Conservation (phyloP, 2,888 invertebrate species). For the Halictus ligatus region DNA sequence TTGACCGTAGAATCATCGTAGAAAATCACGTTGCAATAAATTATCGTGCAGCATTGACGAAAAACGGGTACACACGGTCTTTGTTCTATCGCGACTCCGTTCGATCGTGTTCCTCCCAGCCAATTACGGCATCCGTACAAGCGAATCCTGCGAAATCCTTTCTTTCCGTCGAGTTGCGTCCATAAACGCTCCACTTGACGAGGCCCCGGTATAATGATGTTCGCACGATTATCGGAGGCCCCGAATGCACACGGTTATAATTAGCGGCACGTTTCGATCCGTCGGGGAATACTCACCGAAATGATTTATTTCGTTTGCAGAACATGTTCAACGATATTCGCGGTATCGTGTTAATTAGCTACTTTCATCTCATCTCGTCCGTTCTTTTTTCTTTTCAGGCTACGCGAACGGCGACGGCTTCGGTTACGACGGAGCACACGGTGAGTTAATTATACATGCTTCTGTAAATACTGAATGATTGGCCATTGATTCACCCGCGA, state of each 20-base stretch:
- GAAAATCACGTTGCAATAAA: background rate
- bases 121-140: background rate
- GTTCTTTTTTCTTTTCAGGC: conserved; percentile 49
- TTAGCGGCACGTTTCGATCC: conserved; percentile 9
- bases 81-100: background rate
- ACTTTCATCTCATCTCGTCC: background rate
- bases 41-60: background rate
- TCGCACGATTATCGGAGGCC: conserved; percentile 11
- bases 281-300: background rate
- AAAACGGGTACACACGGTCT: background rate
- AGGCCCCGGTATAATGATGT: background rate
- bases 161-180: background rate
- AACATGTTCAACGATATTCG: background rate
- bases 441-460: conserved; percentile 53
- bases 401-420: conserved; percentile 61
- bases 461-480: background rate
- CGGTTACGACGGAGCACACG: conserved; percentile 68
- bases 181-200: background rate
- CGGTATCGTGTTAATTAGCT: background rate
- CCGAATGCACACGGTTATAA: background rate
- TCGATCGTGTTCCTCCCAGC: background rate
- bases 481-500: background rate
- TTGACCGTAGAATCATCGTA: background rate
- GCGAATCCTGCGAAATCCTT: background rate
- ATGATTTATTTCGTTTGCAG: background rate